Conservation (phyloP, 2,888 invertebrate genomes). For the Sylvicola cinctus region DNA sequence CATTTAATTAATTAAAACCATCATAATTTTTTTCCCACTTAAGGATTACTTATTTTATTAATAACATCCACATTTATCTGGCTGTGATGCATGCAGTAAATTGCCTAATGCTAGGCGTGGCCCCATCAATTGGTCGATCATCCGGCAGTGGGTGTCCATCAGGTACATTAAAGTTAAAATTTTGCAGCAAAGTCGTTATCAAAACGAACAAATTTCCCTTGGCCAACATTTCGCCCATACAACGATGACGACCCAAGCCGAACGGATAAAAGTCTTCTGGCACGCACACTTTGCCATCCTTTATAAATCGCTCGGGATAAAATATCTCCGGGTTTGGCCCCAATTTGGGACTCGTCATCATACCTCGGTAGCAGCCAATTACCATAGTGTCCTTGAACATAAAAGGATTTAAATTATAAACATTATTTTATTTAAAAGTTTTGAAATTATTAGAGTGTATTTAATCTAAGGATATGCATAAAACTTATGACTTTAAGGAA, state of each 20-base stretch:
- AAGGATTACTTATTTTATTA: background rate
- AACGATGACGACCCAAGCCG: constrained; percentile 56
- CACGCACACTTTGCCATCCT: constrained; percentile 33
- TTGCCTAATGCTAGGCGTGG: constrained; percentile 53
- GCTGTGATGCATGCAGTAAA: constrained; percentile 38
- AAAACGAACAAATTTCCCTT: constrained; percentile 63
- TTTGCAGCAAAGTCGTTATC: constrained; percentile 49
- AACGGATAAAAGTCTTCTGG: constrained; percentile 60
- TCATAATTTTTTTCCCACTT: background rate
- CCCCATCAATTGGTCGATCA: constrained; percentile 49
- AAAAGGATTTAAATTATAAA: no score
- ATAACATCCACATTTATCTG: background rate
- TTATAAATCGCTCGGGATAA: constrained; percentile 53
- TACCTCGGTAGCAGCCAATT: constrained; percentile 50
- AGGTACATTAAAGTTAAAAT: constrained; percentile 42
- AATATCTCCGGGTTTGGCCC: constrained; percentile 52
- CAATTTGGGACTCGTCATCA: constrained; percentile 42
- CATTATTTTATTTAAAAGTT: no score
- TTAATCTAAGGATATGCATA: no score
- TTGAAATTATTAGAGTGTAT: no score
- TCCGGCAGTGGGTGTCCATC: constrained; percentile 43
- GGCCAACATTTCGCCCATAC: constrained; percentile 57
- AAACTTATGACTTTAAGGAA: no score
- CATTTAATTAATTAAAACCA: background rate
- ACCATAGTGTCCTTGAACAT: constrained; percentile 53